These are phyloP conservation scores for Tringa solitaria DNA, from an alignment of 2,113 vertebrate species.

Conservation along the genomic window DNA sequence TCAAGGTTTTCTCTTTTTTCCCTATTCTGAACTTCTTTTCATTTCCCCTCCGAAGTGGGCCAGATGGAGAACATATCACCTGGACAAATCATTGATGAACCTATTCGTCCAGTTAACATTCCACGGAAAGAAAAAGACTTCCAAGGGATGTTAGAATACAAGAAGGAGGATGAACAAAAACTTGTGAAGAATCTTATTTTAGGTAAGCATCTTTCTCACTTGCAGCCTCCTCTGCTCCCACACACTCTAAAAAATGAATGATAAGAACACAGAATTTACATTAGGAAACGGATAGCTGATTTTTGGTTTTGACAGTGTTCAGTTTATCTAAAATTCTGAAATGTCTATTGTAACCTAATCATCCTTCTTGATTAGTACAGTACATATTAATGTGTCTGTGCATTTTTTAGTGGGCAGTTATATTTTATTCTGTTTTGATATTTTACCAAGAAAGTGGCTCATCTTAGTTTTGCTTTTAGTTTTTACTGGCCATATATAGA, in stretches of 20 bases:
- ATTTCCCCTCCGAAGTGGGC: constrained; percentile 61
- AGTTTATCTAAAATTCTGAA: background rate
- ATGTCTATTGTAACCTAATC: background rate
- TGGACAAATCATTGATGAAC: constrained; percentile 94
- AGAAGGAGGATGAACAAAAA: constrained; percentile 95
- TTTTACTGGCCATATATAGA: background rate
- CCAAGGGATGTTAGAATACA: constrained; percentile 98
- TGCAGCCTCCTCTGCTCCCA: background rate
- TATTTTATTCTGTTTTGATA: background rate
- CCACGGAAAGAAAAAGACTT: constrained; percentile 98
- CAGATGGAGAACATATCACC: constrained; percentile 91
- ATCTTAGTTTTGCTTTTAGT: background rate
- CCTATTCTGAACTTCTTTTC: background rate
- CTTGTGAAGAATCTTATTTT: constrained; percentile 97
- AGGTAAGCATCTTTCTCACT: constrained; percentile 72
- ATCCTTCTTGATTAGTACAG: background rate
- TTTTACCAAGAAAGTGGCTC: background rate
- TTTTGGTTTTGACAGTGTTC: background rate
- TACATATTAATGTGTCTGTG: background rate
- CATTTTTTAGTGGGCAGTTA: background rate
- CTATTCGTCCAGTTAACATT: constrained; percentile 95
- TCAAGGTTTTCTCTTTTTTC: background rate
- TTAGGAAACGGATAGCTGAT: background rate
- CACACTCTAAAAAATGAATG: background rate
- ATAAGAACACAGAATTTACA: background rate